A percentile compares a stretch with the other conserved stretches of the same genome.
phyloP scores from a whole-genome alignment of 2,113 vertebrate species.

The Clarias batrachus region DNA sequence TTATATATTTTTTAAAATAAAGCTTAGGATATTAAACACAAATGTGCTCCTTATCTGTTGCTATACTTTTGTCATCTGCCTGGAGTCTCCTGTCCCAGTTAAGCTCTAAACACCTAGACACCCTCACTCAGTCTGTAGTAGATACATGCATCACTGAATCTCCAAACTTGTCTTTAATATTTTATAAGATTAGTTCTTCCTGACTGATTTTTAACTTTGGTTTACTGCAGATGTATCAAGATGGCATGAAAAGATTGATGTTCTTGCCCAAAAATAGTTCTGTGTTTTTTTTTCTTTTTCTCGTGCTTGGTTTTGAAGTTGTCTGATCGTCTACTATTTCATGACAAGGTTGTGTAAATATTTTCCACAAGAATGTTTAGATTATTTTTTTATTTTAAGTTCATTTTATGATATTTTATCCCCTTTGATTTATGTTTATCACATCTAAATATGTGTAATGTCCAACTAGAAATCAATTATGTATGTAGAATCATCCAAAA shows the following conservation, averaged over 20 bases:
- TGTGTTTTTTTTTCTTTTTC: not conserved
- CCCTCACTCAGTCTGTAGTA: slow-evolving; percentile 41
- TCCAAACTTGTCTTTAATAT: slow-evolving; percentile 72
- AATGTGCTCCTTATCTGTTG: not conserved
- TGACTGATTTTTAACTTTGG: slow-evolving; percentile 55
- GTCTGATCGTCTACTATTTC: not conserved
- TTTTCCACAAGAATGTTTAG: not conserved
- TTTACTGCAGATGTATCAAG: slow-evolving; percentile 51
- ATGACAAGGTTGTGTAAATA: not conserved
- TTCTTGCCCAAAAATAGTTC: not conserved
- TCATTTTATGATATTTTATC: not conserved
- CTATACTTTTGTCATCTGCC: not conserved
- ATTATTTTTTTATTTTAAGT: not conserved
- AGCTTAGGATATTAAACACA: not conserved
- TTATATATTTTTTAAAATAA: not conserved
- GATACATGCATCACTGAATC: slow-evolving; percentile 58
- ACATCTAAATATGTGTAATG: not conserved
- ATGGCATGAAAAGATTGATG: slow-evolving; percentile 38
- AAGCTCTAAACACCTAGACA: slow-evolving; percentile 2
- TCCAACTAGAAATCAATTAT: not conserved
- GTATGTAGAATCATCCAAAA: not conserved
- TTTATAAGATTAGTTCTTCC: slow-evolving; percentile 78
- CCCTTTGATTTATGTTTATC: not conserved
- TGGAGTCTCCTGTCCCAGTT: slow-evolving; percentile 18
- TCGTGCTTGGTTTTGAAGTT: not conserved